Evolutionary conservation across 2,888 invertebrate species (phyloP).

Genomic region (Rhingia rostrata): DNA sequence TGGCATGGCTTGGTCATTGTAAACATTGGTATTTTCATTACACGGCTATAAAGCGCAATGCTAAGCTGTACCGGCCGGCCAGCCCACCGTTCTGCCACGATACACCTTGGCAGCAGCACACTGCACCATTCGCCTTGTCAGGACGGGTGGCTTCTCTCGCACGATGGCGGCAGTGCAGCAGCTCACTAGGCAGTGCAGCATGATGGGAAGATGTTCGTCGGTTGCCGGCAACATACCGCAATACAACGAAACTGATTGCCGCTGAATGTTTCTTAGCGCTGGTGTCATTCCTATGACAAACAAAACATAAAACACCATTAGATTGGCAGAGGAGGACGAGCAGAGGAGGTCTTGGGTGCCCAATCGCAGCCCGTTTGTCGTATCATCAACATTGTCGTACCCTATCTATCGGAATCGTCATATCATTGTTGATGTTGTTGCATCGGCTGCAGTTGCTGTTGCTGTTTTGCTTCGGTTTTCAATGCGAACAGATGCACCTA

Average conservation of each 20-base stretch:
- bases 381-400: conserved; percentile 58
- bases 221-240: conserved; percentile 57
- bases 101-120: conserved; percentile 20
- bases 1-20: conserved; percentile 66
- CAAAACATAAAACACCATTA: conserved; percentile 74
- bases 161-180: too few relatives aligned
- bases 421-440: conserved; percentile 62
- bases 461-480: conserved; percentile 52
- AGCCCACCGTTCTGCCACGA: conserved; percentile 18
- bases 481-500: conserved; percentile 71
- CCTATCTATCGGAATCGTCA: conserved; percentile 70
- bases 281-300: conserved; percentile 65
- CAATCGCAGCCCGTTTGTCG: conserved; percentile 6
- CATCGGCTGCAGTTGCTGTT: neutral
- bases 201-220: conserved; percentile 63
- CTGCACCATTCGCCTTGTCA: conserved; percentile 22
- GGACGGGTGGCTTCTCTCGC: conserved; percentile 16
- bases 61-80: neutral
- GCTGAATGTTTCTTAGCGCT: conserved; percentile 59
- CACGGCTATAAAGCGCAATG: conserved; percentile 65
- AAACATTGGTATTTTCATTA: conserved; percentile 75
- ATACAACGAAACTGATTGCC: conserved; percentile 65
- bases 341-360: conserved; percentile 28
- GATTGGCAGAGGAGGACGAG: conserved; percentile 26
- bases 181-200: neutral